phyloP scores from a whole-genome alignment of 2,888 invertebrate species.

The Nysson spinosus region DNA sequence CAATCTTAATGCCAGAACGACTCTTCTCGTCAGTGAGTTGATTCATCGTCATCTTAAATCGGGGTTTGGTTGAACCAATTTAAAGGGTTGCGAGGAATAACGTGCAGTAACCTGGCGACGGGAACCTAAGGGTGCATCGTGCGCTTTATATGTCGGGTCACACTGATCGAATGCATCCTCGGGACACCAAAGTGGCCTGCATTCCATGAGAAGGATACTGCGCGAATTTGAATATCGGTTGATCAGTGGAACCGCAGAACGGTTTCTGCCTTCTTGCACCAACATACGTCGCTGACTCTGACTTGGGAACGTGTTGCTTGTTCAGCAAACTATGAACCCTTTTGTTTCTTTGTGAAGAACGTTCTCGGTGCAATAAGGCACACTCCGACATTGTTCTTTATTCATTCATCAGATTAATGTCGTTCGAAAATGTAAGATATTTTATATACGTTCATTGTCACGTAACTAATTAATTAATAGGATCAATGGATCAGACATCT shows the following conservation, averaged over 20 bases:
- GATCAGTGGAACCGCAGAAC: conserved; percentile 50
- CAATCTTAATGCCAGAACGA: conserved; percentile 14
- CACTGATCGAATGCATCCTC: conserved; percentile 29
- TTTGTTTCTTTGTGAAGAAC: conserved; percentile 38
- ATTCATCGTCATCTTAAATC: conserved; percentile 44
- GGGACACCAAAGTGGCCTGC: conserved; percentile 53
- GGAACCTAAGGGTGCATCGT: conserved; percentile 35
- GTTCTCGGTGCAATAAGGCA: conserved; percentile 18
- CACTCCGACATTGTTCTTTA: too few relatives aligned
- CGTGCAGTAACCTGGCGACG: too few relatives aligned
- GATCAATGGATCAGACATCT: too few relatives aligned
- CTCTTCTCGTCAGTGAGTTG: conserved; percentile 23
- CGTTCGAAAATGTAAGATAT: too few relatives aligned
- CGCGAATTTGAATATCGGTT: conserved; percentile 66
- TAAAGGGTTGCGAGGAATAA: conserved; percentile 15
- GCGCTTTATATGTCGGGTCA: conserved; percentile 15
- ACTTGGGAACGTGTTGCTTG: conserved; percentile 37
- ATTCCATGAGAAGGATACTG: conserved; percentile 57
- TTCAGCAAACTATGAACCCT: conserved; percentile 48
- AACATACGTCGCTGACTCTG: conserved; percentile 3
- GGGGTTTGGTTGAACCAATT: conserved; percentile 39
- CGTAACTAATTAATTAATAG: too few relatives aligned
- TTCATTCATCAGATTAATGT: too few relatives aligned
- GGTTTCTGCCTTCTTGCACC: too few relatives aligned
- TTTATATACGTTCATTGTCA: too few relatives aligned